These are phyloP conservation scores for Drosophila pachea DNA, from an alignment of 1,140 invertebrate species.

Conservation along the genomic window DNA sequence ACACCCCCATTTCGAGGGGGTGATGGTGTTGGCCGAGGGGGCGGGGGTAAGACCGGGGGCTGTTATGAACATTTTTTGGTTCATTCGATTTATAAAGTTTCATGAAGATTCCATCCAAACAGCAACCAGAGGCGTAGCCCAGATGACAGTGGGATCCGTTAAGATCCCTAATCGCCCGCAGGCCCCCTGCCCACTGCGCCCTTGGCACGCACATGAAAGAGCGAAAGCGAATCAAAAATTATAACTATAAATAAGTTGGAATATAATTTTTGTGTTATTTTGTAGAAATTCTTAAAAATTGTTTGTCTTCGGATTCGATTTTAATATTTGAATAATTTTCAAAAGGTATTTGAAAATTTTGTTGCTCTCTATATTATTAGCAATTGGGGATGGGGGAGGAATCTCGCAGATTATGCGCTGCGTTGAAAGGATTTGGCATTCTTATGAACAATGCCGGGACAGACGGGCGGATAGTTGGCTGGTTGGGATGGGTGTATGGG, in stretches of 20 bases:
- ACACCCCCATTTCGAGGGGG: background rate
- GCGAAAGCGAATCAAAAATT: slow-evolving; percentile 48
- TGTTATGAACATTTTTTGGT: slow-evolving; percentile 13
- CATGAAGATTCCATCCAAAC: slow-evolving; percentile 36
- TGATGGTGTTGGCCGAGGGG: background rate
- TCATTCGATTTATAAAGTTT: slow-evolving; percentile 44
- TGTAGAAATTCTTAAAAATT: slow-evolving; percentile 48
- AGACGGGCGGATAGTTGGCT: background rate
- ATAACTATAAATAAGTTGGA: slow-evolving; percentile 68
- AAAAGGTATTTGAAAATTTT: slow-evolving; percentile 51
- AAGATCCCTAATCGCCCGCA: background rate
- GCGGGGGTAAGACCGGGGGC: background rate
- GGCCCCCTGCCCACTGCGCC: background rate
- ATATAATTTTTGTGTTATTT: slow-evolving; percentile 15
- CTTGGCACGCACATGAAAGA: slow-evolving; percentile 14
- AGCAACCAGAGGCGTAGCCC: background rate
- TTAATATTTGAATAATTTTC: slow-evolving; percentile 66
- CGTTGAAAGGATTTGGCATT: slow-evolving; percentile 39
- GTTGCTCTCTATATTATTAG: slow-evolving; percentile 5
- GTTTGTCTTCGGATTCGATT: slow-evolving; percentile 52
- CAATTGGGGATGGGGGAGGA: background rate
- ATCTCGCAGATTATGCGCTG: slow-evolving; percentile 20
- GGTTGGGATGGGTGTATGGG: background rate
- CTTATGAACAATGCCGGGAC: slow-evolving; percentile 27
- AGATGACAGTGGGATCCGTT: slow-evolving; percentile 5